Conservation (phyloP, 2,888 invertebrate species). For the Labia minor region DNA sequence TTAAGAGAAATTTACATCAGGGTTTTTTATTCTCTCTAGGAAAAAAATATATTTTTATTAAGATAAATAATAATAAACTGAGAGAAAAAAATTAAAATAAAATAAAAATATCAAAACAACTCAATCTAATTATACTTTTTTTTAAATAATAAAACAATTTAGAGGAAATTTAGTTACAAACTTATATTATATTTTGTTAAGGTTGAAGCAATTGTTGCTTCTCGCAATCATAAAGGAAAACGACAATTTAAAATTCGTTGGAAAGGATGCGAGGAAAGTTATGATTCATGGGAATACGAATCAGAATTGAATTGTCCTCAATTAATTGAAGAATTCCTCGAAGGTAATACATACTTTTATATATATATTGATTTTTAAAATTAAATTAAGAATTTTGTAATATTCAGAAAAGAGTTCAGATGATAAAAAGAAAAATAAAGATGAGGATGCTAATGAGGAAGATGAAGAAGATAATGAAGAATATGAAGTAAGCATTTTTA, state of each 20-base stretch:
- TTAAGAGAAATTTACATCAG: too few species aligned
- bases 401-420: not conserved
- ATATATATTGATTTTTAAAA: not conserved
- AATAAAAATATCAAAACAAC: too few species aligned
- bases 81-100: too few species aligned
- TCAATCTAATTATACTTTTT: too few species aligned
- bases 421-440: conserved; percentile 23
- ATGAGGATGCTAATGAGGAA: conserved; percentile 34
- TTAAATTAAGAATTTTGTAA: not conserved
- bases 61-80: too few species aligned
- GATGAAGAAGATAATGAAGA: conserved; percentile 39
- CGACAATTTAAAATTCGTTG: conserved; percentile 17
- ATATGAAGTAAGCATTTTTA: conserved; percentile 40
- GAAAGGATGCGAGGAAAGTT: conserved; percentile 16
- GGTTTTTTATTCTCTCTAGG: too few species aligned
- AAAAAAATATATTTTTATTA: too few species aligned
- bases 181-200: too few species aligned
- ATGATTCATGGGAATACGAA: conserved; percentile 20
- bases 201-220: conserved; percentile 18
- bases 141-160: too few species aligned
- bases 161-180: too few species aligned
- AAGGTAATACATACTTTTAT: not conserved
- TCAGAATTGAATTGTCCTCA: not conserved
- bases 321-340: not conserved
- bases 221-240: not conserved